phyloP scores from a whole-genome alignment of 92 coral and sea anemone species.

The Blastomussa wellsi region DNA sequence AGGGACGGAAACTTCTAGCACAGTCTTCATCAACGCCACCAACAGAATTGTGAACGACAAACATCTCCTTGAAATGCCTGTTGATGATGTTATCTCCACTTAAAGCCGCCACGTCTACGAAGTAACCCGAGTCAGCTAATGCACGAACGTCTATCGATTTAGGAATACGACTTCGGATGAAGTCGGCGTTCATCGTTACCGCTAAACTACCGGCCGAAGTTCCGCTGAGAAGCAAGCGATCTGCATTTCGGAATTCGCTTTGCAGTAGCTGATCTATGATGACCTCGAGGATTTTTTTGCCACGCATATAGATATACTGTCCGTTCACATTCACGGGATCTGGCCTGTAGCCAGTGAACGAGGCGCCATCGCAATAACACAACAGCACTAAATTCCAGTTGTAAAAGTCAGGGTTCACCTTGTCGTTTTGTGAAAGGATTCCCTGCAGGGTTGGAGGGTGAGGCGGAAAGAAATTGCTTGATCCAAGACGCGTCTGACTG shows the following conservation, averaged over 20 bases:
- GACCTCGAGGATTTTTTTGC: constrained; percentile 79
- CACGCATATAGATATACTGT: constrained; percentile 72
- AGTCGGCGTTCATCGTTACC: constrained; percentile 92
- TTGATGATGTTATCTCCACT: constrained; percentile 74
- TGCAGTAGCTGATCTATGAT: constrained; percentile 70
- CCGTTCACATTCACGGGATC: constrained; percentile 78
- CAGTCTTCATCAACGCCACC: constrained; percentile 80
- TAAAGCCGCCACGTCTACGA: constrained; percentile 76
- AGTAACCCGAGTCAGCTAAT: constrained; percentile 90
- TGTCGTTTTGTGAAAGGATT: constrained; percentile 66
- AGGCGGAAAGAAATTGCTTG: constrained; percentile 68
- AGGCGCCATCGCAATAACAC: constrained; percentile 88
- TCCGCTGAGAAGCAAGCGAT: constrained; percentile 78
- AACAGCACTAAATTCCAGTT: constrained; percentile 81
- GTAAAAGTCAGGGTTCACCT: constrained; percentile 77
- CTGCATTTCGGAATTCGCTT: constrained; percentile 72
- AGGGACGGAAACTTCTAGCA: constrained; percentile 52
- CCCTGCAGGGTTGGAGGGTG: constrained; percentile 87
- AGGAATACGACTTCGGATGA: constrained; percentile 76
- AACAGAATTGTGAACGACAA: constrained; percentile 78
- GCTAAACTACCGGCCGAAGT: constrained; percentile 95
- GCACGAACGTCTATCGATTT: constrained; percentile 83
- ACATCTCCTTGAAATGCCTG: constrained; percentile 75
- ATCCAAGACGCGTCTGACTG: constrained; percentile 80
- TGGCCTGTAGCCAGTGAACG: constrained; percentile 78